These are phyloP conservation scores for Euwallacea fornicatus DNA, from an alignment of 1,140 invertebrate genomes.

Conservation along the genomic window DNA sequence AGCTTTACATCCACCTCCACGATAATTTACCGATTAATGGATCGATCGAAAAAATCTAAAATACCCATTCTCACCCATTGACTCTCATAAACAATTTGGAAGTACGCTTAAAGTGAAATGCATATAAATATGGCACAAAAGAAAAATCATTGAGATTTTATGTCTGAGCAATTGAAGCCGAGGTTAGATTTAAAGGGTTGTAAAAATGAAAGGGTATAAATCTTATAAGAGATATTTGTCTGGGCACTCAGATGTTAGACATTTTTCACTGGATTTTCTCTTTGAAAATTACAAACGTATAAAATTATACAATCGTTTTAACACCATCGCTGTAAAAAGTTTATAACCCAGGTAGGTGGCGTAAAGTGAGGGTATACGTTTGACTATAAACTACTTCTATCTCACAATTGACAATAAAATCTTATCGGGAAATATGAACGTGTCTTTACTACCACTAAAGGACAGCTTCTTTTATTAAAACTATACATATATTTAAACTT, in stretches of 20 bases:
- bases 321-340: slow-evolving; percentile 14
- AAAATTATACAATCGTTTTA: slow-evolving; percentile 30
- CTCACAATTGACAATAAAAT: slow-evolving; percentile 28
- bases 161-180: neutral
- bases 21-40: too few relatives aligned
- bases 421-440: slow-evolving; percentile 18
- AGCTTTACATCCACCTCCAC: too few relatives aligned
- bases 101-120: too few relatives aligned
- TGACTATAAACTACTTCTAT: slow-evolving; percentile 19
- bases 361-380: slow-evolving; percentile 15
- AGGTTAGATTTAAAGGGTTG: slow-evolving; percentile 6
- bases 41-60: too few relatives aligned
- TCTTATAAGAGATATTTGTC: slow-evolving; percentile 19
- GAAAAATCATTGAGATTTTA: neutral
- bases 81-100: too few relatives aligned
- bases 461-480: slow-evolving; percentile 6
- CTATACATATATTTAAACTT: neutral
- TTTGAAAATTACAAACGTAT: slow-evolving; percentile 25
- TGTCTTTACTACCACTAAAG: slow-evolving; percentile 18
- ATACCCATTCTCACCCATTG: too few relatives aligned
- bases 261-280: slow-evolving; percentile 1
- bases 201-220: slow-evolving; percentile 18
- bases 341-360: slow-evolving; percentile 19
- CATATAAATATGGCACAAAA: neutral
- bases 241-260: neutral